Evolutionary conservation across 2,888 invertebrate species (phyloP).

Genomic region (Pristionchus arcanus): DNA sequence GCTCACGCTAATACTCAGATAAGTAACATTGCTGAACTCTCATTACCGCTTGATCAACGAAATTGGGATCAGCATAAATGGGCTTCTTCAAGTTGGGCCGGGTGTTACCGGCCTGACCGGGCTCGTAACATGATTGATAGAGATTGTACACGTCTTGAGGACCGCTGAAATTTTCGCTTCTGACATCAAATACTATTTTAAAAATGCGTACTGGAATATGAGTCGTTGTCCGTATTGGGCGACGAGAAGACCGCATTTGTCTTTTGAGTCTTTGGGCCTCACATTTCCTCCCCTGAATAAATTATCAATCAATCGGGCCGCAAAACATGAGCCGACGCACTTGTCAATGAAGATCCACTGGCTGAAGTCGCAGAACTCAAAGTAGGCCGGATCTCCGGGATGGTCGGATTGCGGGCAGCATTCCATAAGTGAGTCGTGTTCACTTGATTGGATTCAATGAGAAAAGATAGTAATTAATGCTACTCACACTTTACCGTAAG

Average conservation of each 20-base stretch:
- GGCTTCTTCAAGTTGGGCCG: slow-evolving; percentile 51
- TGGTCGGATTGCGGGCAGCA: slow-evolving; percentile 61
- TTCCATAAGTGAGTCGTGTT: slow-evolving; percentile 64
- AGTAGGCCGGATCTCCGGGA: slow-evolving; percentile 61
- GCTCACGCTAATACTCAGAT: no score
- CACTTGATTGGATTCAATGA: slow-evolving; percentile 58
- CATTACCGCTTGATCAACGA: slow-evolving; percentile 53
- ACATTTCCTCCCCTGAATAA: slow-evolving; percentile 57
- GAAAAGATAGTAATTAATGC: no score
- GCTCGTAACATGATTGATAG: slow-evolving; percentile 66
- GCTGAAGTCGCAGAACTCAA: slow-evolving; percentile 68
- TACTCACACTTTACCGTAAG: slow-evolving; percentile 65
- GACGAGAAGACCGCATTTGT: slow-evolving; percentile 61
- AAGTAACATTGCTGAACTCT: no score
- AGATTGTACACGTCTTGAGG: slow-evolving; percentile 64
- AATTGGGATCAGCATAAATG: slow-evolving; percentile 5
- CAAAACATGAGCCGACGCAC: no score
- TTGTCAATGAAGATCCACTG: slow-evolving; percentile 60
- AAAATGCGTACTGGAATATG: slow-evolving; percentile 53
- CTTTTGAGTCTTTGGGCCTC: slow-evolving; percentile 59
- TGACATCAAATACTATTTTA: no score
- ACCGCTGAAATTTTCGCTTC: neutral
- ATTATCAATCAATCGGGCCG: no score
- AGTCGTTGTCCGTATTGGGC: slow-evolving; percentile 62
- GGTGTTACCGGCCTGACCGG: slow-evolving; percentile 32